Evolutionary conservation across 2,888 invertebrate species (phyloP).

Genomic region (Spodoptera littoralis): DNA sequence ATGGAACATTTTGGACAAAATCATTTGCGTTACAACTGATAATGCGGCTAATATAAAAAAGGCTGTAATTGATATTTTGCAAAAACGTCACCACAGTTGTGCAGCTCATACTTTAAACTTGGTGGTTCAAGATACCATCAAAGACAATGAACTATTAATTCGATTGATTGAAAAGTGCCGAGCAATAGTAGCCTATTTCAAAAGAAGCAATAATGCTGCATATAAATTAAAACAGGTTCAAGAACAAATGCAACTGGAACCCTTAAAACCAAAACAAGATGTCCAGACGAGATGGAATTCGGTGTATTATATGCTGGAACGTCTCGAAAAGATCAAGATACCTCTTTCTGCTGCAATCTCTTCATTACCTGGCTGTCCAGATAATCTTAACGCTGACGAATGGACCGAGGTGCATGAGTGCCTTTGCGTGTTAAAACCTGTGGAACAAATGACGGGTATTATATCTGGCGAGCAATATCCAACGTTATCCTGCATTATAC

Average conservation of each 20-base stretch:
- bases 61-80: constrained; percentile 33
- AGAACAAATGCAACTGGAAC: constrained; percentile 12
- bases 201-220: constrained; percentile 29
- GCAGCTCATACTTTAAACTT: constrained; percentile 34
- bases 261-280: constrained; percentile 18
- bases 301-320: constrained; percentile 25
- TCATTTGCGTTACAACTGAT: constrained; percentile 9
- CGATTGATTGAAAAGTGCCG: constrained; percentile 30
- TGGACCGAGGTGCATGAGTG: constrained; percentile 38
- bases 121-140: constrained; percentile 8
- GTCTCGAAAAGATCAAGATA: constrained; percentile 27
- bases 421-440: constrained; percentile 39
- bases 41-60: constrained; percentile 18
- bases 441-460: constrained; percentile 39
- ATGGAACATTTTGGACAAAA: constrained; percentile 5
- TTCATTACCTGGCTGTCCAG: constrained; percentile 17
- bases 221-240: constrained; percentile 17
- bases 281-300: constrained; percentile 37
- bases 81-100: constrained; percentile 32
- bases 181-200: constrained; percentile 34
- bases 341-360: constrained; percentile 27
- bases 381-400: constrained; percentile 35
- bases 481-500: constrained; percentile 32
- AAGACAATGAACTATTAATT: constrained; percentile 17
- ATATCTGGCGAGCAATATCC: constrained; percentile 40